phyloP scores from a whole-genome alignment of 2,113 vertebrate genomes.

The Australoheros scitulus region DNA sequence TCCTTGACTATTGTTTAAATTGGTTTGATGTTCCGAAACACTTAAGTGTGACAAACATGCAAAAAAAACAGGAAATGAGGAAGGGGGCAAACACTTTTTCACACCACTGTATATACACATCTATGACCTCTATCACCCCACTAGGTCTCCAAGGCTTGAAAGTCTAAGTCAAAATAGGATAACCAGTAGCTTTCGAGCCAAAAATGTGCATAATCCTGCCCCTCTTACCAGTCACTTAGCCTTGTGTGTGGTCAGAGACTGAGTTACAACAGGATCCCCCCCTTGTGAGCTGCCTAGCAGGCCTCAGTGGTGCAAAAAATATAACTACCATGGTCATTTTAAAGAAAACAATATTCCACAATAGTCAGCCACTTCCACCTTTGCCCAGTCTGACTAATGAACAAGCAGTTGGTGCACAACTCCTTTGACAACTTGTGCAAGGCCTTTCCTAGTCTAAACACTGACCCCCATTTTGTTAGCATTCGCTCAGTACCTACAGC shows the following conservation, averaged over 20 bases:
- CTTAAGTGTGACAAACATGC: too few species aligned
- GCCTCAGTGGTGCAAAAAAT: not conserved
- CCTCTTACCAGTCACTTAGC: not conserved
- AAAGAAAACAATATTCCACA: not conserved
- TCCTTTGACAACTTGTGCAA: not conserved
- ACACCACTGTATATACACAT: not conserved
- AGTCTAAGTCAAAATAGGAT: not conserved
- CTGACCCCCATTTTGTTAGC: not conserved
- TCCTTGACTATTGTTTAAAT: too few species aligned
- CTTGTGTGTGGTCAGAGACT: not conserved
- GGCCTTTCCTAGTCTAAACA: not conserved
- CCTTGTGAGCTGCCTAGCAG: not conserved
- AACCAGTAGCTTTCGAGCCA: not conserved
- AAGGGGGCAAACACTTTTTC: too few species aligned
- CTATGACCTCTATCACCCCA: not conserved
- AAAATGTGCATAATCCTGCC: not conserved
- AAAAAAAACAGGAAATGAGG: too few species aligned
- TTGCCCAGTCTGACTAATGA: conserved; percentile 5
- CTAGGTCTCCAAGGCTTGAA: not conserved
- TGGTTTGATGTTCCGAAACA: too few species aligned
- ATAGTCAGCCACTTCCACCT: not conserved
- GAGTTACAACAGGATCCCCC: not conserved
- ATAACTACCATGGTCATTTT: not conserved
- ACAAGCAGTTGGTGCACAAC: not conserved
- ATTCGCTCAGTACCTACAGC: not conserved